These are phyloP conservation scores for Phocoena sinus DNA, from an alignment of 2,113 vertebrate genomes.

Conservation along the genomic window DNA sequence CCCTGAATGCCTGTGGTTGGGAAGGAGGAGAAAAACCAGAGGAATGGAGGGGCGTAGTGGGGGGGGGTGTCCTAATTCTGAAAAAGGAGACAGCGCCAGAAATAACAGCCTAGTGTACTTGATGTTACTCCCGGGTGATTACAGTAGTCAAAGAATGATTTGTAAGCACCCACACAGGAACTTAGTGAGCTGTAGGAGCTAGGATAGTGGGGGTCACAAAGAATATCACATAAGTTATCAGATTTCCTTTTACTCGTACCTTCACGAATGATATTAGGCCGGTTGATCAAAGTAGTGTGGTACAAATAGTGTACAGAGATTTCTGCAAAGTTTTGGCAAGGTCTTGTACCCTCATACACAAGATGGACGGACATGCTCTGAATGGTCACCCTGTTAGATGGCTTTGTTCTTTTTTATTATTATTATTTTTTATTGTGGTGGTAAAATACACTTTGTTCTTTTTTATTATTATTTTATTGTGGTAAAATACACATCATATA, in stretches of 20 bases:
- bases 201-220: not conserved
- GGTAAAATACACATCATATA: not conserved
- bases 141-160: slow-evolving; percentile 5
- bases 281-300: slow-evolving; percentile 43
- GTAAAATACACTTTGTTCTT: not conserved
- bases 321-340: slow-evolving; percentile 40
- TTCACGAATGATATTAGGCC: not conserved
- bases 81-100: not conserved
- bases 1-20: not conserved
- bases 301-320: not conserved
- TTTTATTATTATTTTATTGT: not conserved
- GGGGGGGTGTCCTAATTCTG: not conserved
- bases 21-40: not conserved
- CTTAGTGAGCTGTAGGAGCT: not conserved
- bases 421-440: not conserved
- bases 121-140: not conserved
- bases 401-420: slow-evolving; percentile 16
- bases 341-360: not conserved
- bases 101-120: not conserved
- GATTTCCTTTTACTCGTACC: not conserved
- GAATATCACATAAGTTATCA: not conserved
- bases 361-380: not conserved
- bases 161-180: not conserved
- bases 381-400: not conserved
- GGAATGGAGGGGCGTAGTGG: not conserved